Conservation (phyloP, 2,888 invertebrate genomes). For the Neoaliturus tenellus region DNA sequence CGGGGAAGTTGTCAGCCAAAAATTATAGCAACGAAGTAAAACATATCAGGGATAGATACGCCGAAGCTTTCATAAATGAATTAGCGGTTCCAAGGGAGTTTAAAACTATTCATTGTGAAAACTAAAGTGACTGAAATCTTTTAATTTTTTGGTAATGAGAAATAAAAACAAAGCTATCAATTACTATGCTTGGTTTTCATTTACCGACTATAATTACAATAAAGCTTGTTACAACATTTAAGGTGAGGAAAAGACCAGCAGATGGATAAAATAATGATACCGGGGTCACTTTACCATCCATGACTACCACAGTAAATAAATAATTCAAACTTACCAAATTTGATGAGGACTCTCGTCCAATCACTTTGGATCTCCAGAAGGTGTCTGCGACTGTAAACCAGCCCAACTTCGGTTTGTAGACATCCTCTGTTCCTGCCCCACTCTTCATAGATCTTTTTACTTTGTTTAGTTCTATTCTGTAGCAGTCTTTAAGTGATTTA, state of each 20-base stretch:
- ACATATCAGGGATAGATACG: slow-evolving; percentile 6
- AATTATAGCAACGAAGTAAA: slow-evolving; percentile 32
- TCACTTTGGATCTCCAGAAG: not conserved
- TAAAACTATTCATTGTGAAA: not conserved
- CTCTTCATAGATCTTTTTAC: slow-evolving; percentile 32
- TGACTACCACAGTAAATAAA: too few relatives aligned
- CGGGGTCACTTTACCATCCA: too few relatives aligned
- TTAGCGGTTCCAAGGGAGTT: slow-evolving; percentile 44
- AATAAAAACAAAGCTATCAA: too few relatives aligned
- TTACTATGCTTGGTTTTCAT: too few relatives aligned
- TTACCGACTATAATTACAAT: too few relatives aligned
- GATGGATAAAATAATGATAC: too few relatives aligned
- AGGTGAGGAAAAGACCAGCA: too few relatives aligned
- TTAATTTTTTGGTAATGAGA: too few relatives aligned
- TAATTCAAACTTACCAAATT: slow-evolving; percentile 5
- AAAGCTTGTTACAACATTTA: too few relatives aligned
- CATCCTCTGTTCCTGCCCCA: slow-evolving; percentile 10
- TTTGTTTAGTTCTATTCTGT: slow-evolving; percentile 30
- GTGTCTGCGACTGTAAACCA: slow-evolving; percentile 27
- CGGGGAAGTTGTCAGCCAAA: not conserved
- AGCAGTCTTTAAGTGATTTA: slow-evolving; percentile 18
- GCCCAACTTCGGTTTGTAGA: slow-evolving; percentile 13
- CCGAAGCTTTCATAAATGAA: slow-evolving; percentile 5
- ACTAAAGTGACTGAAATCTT: too few relatives aligned
- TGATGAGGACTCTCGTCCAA: slow-evolving; percentile 20